phyloP scores from a whole-genome alignment of 2,797 vertebrate species.

The Denticeps clupeoides region DNA sequence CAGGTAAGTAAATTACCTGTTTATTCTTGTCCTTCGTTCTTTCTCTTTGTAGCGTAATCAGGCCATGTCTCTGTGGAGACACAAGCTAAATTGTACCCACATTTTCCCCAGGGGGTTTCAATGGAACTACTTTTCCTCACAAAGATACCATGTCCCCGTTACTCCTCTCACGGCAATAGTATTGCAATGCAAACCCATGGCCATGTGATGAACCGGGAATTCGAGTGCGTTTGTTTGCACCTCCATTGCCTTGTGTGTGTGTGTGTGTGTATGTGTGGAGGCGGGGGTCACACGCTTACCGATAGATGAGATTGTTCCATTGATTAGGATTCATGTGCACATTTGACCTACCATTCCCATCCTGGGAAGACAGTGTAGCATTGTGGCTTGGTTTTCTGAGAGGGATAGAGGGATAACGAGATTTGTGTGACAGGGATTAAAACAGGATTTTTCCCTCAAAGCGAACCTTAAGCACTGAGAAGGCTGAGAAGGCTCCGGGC shows the following conservation, averaged over 20 bases:
- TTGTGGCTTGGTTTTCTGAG: constrained; percentile 19
- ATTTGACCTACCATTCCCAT: too few relatives aligned
- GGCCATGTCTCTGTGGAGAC: background rate
- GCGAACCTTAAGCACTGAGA: too few relatives aligned
- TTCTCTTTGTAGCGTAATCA: background rate
- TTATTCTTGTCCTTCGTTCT: too few relatives aligned
- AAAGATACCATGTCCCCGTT: background rate
- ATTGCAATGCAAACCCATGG: too few relatives aligned
- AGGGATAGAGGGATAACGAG: constrained; percentile 28
- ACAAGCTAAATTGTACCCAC: constrained; percentile 1
- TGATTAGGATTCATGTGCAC: constrained; percentile 1
- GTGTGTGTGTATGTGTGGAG: background rate
- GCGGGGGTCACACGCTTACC: background rate
- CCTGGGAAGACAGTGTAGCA: background rate
- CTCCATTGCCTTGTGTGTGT: constrained; percentile 7
- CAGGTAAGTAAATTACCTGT: background rate
- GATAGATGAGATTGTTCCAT: background rate
- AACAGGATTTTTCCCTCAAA: constrained; percentile 3
- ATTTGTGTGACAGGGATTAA: constrained; percentile 40
- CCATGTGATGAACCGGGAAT: too few relatives aligned
- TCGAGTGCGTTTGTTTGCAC: too few relatives aligned
- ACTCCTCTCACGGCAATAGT: too few relatives aligned
- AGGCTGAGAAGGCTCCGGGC: background rate
- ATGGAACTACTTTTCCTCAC: background rate
- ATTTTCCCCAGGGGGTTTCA: background rate